Evolutionary conservation across 2,797 vertebrate genomes (phyloP).

Genomic region (Pangasius mekongensis): DNA sequence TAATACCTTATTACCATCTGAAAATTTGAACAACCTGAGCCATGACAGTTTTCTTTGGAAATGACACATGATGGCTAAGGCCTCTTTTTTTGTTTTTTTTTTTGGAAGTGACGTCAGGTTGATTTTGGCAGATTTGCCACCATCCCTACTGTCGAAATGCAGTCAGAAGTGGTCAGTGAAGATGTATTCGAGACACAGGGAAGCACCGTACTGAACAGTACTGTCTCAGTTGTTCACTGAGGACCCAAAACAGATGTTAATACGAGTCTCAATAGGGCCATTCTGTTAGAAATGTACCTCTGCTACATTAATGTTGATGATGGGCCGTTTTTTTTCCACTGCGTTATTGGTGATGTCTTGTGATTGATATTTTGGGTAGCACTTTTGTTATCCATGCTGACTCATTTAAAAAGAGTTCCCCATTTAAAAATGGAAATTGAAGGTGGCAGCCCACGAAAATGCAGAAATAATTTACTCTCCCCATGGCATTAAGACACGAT

Average conservation of each 20-base stretch:
- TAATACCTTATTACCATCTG: not conserved
- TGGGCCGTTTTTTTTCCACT: not conserved
- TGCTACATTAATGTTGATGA: not conserved
- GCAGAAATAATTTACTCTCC: slow-evolving; percentile 14
- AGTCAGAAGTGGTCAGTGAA: not conserved
- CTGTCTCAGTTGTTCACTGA: not conserved
- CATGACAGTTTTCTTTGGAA: not conserved
- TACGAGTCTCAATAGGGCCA: not conserved
- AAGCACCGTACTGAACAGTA: not conserved
- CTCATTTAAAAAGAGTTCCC: slow-evolving; percentile 19
- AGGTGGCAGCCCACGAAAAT: not conserved
- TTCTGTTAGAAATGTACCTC: not conserved
- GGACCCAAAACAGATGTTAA: not conserved
- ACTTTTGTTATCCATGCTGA: slow-evolving; percentile 22
- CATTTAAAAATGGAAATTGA: slow-evolving; percentile 28
- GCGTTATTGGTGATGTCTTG: not conserved
- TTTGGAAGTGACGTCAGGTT: not conserved
- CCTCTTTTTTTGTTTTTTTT: too few relatives aligned
- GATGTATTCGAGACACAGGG: not conserved
- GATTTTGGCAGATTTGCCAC: not conserved
- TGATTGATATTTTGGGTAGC: not conserved
- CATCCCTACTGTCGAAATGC: not conserved
- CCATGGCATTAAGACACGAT: not conserved
- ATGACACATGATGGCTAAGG: not conserved
- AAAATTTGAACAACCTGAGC: not conserved